Evolutionary conservation across 2,888 invertebrate species (phyloP).

Genomic region (Apamea sordens): DNA sequence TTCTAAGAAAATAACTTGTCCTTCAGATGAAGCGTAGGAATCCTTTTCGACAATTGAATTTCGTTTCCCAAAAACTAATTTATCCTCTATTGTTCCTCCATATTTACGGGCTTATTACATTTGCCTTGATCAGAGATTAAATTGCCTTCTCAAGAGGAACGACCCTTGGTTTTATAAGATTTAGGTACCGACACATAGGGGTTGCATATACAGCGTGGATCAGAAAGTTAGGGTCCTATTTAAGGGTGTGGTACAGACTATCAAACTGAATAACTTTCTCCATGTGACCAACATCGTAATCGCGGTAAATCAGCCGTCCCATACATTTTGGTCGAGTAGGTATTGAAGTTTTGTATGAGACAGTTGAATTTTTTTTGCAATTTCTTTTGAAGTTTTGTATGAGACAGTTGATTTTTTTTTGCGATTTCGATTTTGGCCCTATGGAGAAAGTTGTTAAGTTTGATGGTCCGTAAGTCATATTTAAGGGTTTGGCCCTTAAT

Average conservation of each 20-base stretch:
- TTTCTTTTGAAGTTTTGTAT: neutral
- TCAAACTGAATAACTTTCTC: neutral
- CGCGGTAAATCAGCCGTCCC: neutral
- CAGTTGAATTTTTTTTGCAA: neutral
- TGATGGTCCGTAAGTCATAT: neutral
- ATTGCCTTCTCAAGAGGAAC: slow-evolving; percentile 77
- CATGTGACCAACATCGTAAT: neutral
- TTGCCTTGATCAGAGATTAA: slow-evolving; percentile 87
- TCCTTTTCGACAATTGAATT: slow-evolving; percentile 85
- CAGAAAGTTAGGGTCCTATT: neutral
- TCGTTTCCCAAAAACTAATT: slow-evolving; percentile 86
- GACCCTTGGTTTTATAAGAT: slow-evolving; percentile 15
- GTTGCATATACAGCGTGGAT: neutral
- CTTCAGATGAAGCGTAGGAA: slow-evolving; percentile 76
- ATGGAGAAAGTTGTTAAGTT: neutral
- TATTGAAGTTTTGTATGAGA: neutral
- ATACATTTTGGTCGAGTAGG: neutral
- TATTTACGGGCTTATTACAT: slow-evolving; percentile 87
- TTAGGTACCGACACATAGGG: slow-evolving; percentile 1
- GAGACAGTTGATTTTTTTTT: neutral
- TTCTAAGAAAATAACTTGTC: slow-evolving; percentile 69
- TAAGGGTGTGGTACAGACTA: neutral
- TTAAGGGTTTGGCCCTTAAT: neutral
- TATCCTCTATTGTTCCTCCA: slow-evolving; percentile 86
- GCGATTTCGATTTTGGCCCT: neutral